Percentiles rank a stretch among this genome's conserved stretches.
Evolutionary conservation across 1,140 invertebrate genomes (phyloP).

Genomic region (Geopemphigus sp.): DNA sequence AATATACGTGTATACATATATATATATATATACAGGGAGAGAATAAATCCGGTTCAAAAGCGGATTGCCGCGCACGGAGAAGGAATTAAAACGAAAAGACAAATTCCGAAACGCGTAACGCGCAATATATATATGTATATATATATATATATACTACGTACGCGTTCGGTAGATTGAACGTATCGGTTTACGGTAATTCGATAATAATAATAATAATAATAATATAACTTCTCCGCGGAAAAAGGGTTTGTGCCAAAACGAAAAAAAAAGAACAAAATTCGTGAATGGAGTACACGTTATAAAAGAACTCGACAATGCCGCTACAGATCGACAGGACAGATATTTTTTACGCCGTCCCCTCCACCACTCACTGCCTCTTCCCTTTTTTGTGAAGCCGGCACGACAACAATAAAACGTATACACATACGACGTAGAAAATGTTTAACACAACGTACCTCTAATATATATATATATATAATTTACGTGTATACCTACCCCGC

Average conservation of each 20-base stretch:
- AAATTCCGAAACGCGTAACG: slow-evolving; percentile 22
- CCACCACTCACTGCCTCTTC: no score
- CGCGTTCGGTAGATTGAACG: background rate
- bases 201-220: background rate
- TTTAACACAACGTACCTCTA: background rate
- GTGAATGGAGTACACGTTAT: slow-evolving; percentile 37
- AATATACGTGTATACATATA: no score
- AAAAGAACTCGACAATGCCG: slow-evolving; percentile 38
- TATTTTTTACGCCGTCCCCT: slow-evolving; percentile 34
- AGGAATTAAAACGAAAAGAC: slow-evolving; percentile 11
- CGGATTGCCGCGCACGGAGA: background rate
- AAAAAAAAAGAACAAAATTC: background rate
- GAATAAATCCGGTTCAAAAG: slow-evolving; percentile 25
- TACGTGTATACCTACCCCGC: no score
- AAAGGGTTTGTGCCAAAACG: slow-evolving; percentile 37
- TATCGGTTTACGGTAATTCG: slow-evolving; percentile 48
- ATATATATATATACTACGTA: background rate
- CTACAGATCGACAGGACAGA: slow-evolving; percentile 37
- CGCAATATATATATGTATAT: background rate
- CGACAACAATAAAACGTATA: slow-evolving; percentile 23
- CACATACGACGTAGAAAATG: background rate
- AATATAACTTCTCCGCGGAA: slow-evolving; percentile 43
- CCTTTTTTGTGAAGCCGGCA: slow-evolving; percentile 1
- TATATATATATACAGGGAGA: no score
- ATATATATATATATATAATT: slow-evolving; percentile 4